A percentile compares a stretch with the other conserved stretches of the same genome.
phyloP scores from a whole-genome alignment of 2,888 invertebrate genomes.

The Drosophila kokeensis region DNA sequence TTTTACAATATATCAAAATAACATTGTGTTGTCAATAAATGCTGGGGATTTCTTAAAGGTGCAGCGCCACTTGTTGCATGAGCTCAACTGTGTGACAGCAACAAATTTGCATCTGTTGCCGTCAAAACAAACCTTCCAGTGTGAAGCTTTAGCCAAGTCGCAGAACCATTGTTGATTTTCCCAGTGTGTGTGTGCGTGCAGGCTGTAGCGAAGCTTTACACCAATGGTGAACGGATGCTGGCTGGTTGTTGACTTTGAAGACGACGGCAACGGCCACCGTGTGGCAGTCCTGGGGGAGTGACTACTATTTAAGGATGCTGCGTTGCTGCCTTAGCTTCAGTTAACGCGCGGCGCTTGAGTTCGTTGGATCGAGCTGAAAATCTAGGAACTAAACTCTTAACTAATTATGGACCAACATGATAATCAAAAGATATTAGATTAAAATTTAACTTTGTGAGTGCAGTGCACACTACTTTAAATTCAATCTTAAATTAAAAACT shows the following conservation, averaged over 20 bases:
- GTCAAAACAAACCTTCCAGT: conserved; percentile 51
- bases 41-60: no score
- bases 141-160: conserved; percentile 44
- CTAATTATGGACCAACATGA: conserved; percentile 50
- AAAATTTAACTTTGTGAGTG: conserved; percentile 23
- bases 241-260: conserved; percentile 51
- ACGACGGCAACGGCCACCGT: conserved; percentile 32
- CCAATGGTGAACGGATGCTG: conserved; percentile 48
- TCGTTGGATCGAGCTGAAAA: conserved; percentile 75
- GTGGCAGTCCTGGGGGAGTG: conserved; percentile 36
- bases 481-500: not conserved
- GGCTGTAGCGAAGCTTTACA: conserved; percentile 47
- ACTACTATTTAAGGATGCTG: conserved; percentile 84
- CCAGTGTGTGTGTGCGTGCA: not conserved
- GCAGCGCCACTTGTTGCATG: conserved; percentile 26
- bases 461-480: conserved; percentile 21
- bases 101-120: conserved; percentile 35
- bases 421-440: conserved; percentile 46
- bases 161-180: conserved; percentile 42
- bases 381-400: conserved; percentile 26
- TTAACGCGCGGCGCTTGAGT: conserved; percentile 83
- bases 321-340: conserved; percentile 81
- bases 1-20: conserved; percentile 31
- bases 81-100: not conserved
- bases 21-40: not conserved